phyloP scores from a whole-genome alignment of 1,140 invertebrate genomes.

The Procambarus clarkii region DNA sequence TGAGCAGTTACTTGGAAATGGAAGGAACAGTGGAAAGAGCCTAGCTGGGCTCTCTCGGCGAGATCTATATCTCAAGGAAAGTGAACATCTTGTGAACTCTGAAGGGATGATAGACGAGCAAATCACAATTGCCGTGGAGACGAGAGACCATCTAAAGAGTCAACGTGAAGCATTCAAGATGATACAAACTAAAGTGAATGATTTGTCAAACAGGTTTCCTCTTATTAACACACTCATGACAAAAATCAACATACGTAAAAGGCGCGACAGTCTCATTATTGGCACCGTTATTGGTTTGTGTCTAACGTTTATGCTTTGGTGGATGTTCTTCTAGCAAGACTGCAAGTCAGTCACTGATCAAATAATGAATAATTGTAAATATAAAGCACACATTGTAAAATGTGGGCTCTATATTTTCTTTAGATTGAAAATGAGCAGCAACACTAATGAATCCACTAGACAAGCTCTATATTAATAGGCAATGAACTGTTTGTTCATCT shows the following conservation, averaged over 20 bases:
- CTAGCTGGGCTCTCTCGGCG: slow-evolving; percentile 61
- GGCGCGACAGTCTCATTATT: slow-evolving; percentile 93
- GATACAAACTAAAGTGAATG: slow-evolving; percentile 93
- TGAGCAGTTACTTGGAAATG: slow-evolving; percentile 88
- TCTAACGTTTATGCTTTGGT: slow-evolving; percentile 72
- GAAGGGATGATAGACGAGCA: slow-evolving; percentile 96
- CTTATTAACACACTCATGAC: slow-evolving; percentile 93
- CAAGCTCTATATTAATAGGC: too few species aligned
- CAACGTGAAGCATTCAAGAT: slow-evolving; percentile 92
- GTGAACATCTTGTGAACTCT: slow-evolving; percentile 91
- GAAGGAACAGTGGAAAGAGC: slow-evolving; percentile 84
- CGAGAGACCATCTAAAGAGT: slow-evolving; percentile 90
- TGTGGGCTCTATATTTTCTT: too few species aligned
- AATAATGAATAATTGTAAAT: not conserved
- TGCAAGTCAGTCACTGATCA: not conserved
- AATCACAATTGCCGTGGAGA: slow-evolving; percentile 96
- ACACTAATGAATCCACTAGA: too few species aligned
- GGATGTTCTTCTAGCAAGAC: slow-evolving; percentile 70
- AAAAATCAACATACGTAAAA: slow-evolving; percentile 93
- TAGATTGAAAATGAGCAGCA: too few species aligned
- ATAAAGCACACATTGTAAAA: not conserved
- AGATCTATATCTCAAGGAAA: slow-evolving; percentile 83
- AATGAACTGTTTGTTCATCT: too few species aligned
- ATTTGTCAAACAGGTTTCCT: slow-evolving; percentile 93
- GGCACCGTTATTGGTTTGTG: slow-evolving; percentile 78